phyloP scores from a whole-genome alignment of 2,113 vertebrate species.

The Tragelaphus scriptus region DNA sequence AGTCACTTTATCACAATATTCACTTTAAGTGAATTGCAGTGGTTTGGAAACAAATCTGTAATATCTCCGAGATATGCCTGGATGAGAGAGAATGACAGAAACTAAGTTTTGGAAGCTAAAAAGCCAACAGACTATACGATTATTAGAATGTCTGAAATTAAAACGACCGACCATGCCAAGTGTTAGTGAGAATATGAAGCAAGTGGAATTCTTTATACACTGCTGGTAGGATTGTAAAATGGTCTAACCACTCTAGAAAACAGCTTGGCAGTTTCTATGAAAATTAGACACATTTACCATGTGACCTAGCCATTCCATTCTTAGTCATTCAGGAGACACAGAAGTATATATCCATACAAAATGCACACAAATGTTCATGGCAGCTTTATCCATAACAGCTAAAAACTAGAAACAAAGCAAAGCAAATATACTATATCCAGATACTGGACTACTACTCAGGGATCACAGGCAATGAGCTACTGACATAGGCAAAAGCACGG shows the following conservation, averaged over 20 bases:
- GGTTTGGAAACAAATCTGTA: neutral
- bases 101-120: constrained; percentile 4
- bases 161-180: neutral
- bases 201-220: neutral
- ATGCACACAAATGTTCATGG: neutral
- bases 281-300: neutral
- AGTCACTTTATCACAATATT: neutral
- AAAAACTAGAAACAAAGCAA: neutral
- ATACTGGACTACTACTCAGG: neutral
- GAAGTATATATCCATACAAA: neutral
- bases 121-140: neutral
- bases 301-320: neutral
- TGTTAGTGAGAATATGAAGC: neutral
- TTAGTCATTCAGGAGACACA: constrained; percentile 5
- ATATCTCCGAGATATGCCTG: neutral
- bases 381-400: neutral
- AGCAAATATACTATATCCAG: neutral
- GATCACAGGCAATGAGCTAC: neutral
- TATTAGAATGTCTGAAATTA: neutral
- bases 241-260: neutral
- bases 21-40: neutral
- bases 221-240: neutral
- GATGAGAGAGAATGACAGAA: neutral
- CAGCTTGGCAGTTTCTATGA: neutral
- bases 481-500: neutral